Conservation (phyloP, 2,888 invertebrate genomes). For the Loripinus fragilis region DNA sequence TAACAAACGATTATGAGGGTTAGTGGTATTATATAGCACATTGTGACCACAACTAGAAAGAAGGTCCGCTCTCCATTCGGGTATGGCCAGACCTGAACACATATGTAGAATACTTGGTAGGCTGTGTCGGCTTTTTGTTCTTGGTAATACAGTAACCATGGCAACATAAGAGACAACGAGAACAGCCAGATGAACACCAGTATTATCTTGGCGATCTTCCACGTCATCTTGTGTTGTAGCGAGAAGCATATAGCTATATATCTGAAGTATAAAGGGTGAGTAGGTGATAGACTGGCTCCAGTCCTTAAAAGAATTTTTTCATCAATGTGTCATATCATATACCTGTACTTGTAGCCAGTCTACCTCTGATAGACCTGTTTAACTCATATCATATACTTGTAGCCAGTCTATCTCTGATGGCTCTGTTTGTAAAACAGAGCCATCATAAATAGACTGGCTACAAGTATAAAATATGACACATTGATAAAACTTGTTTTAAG, state of each 20-base stretch:
- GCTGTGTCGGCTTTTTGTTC: constrained; percentile 17
- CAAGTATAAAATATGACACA: too few species aligned
- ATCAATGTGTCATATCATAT: too few species aligned
- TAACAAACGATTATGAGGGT: constrained; percentile 95
- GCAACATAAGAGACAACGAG: constrained; percentile 92
- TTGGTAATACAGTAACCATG: constrained; percentile 96
- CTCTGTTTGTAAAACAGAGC: too few species aligned
- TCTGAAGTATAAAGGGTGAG: constrained; percentile 87
- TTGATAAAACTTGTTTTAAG: too few species aligned
- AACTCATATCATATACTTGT: too few species aligned
- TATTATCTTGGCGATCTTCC: constrained; percentile 93
- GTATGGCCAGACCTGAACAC: constrained; percentile 89
- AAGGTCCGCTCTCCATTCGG: constrained; percentile 92
- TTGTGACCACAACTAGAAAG: constrained; percentile 93
- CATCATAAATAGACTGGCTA: too few species aligned
- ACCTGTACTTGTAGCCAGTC: too few species aligned
- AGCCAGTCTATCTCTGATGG: too few species aligned
- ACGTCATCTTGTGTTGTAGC: constrained; percentile 94
- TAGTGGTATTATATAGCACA: constrained; percentile 95
- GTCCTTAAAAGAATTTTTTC: too few species aligned
- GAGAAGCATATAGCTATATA: constrained; percentile 98
- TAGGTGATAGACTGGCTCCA: too few species aligned
- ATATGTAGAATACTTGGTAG: constrained; percentile 60
- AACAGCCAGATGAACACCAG: constrained; percentile 95
- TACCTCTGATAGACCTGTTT: too few species aligned